phyloP scores from a whole-genome alignment of 2,113 vertebrate species.

The Corythornis vintsioides region DNA sequence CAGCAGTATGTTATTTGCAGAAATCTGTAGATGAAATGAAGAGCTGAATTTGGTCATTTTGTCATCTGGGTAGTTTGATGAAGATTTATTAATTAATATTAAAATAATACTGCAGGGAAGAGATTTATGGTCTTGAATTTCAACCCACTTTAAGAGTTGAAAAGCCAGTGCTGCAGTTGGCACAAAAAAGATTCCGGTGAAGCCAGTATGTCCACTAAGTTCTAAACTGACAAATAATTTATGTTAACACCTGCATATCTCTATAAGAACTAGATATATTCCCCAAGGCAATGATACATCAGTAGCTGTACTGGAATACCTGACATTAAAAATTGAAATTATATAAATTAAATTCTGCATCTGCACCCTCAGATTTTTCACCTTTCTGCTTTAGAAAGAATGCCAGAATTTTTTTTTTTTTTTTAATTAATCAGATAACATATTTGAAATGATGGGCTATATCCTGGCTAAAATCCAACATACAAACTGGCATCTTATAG shows the following conservation, averaged over 20 bases:
- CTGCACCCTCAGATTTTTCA: background rate
- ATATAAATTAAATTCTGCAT: background rate
- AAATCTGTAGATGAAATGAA: background rate
- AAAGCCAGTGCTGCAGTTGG: background rate
- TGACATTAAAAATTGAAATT: background rate
- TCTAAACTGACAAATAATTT: background rate
- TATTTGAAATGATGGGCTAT: background rate
- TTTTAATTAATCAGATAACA: background rate
- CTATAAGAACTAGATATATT: background rate
- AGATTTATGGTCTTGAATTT: background rate
- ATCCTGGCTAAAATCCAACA: background rate
- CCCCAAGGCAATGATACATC: background rate
- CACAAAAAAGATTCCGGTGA: background rate
- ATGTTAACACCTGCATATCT: background rate
- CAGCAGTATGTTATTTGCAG: background rate
- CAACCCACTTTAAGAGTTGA: background rate
- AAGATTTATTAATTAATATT: background rate
- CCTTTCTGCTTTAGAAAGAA: background rate
- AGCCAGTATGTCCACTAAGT: background rate
- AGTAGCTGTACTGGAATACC: background rate
- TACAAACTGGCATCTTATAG: background rate
- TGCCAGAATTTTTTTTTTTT: background rate
- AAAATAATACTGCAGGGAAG: background rate
- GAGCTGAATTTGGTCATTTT: background rate
- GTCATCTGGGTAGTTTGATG: background rate